phyloP scores from a whole-genome alignment of 2,113 vertebrate species.

The Silurus meridionalis region DNA sequence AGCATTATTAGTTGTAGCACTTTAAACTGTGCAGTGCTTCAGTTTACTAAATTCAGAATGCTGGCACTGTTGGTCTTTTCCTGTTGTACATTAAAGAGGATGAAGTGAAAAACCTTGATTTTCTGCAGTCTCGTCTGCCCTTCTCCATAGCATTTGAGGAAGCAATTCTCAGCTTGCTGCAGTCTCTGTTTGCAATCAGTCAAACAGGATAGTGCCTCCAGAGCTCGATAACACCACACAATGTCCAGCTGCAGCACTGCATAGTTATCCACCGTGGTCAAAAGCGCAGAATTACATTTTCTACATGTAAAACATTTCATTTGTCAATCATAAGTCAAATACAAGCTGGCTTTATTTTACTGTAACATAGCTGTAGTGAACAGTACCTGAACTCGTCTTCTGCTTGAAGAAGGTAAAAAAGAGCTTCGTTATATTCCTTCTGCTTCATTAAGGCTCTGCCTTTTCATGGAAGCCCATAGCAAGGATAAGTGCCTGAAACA shows the following conservation, averaged over 20 bases:
- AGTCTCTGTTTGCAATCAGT: conserved; percentile 82
- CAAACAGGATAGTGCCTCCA: conserved; percentile 84
- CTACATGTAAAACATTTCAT: conserved; percentile 62
- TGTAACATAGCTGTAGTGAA: background rate
- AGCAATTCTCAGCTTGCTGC: conserved; percentile 80
- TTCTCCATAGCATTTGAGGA: conserved; percentile 88
- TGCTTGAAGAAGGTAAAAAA: conserved; percentile 87
- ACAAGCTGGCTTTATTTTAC: background rate
- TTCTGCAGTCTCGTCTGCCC: conserved; percentile 82
- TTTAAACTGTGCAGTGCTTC: background rate
- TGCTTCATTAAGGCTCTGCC: conserved; percentile 93
- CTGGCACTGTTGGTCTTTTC: too few relatives aligned
- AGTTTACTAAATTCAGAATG: background rate
- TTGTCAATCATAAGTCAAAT: background rate
- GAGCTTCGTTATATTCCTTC: conserved; percentile 82
- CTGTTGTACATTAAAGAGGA: background rate
- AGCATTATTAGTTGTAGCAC: background rate
- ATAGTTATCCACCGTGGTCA: conserved; percentile 87
- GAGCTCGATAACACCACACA: conserved; percentile 88
- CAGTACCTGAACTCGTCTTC: conserved; percentile 89
- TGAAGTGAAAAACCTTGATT: conserved; percentile 80
- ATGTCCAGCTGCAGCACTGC: conserved; percentile 95
- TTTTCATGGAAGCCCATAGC: conserved; percentile 97
- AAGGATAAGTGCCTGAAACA: conserved; percentile 84
- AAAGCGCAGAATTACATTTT: conserved; percentile 78